Conservation (phyloP, 2,113 vertebrate genomes). For the cat (Felis catus) region DNA sequence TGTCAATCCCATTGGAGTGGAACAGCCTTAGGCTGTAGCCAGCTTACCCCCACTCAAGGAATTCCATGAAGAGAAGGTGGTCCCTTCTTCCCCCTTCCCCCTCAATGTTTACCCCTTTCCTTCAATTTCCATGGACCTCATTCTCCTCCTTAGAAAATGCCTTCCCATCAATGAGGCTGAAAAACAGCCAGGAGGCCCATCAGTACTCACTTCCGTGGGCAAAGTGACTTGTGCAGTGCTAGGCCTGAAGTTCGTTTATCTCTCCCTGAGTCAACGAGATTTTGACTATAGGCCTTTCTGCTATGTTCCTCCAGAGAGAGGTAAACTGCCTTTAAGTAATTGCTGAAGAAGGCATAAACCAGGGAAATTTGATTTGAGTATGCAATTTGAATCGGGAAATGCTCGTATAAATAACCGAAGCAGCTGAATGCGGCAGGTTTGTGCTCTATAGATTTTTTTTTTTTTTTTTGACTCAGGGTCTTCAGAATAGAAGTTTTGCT, state of each 20-base stretch:
- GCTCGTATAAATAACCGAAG: slow-evolving; percentile 65
- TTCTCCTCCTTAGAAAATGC: not conserved
- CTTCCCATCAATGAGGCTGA: not conserved
- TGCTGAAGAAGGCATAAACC: slow-evolving; percentile 76
- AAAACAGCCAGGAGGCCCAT: not conserved
- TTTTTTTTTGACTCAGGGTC: slow-evolving; percentile 46
- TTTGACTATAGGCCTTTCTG: slow-evolving; percentile 64
- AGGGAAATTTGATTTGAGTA: slow-evolving; percentile 78
- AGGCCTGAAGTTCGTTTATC: not conserved
- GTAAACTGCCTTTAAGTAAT: slow-evolving; percentile 77
- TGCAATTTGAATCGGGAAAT: slow-evolving; percentile 72
- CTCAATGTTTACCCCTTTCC: not conserved
- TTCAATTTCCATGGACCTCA: accelerated
- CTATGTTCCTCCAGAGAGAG: slow-evolving; percentile 72
- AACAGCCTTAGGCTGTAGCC: not conserved
- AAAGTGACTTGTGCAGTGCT: slow-evolving; percentile 7
- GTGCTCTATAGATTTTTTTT: slow-evolving; percentile 44
- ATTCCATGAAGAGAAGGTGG: not conserved
- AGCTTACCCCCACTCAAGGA: not conserved
- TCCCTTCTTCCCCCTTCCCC: not conserved
- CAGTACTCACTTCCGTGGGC: not conserved
- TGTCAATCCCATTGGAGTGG: not conserved
- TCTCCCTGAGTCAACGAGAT: slow-evolving; percentile 56
- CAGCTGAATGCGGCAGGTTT: slow-evolving; percentile 69
- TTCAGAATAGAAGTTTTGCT: slow-evolving; percentile 39